phyloP scores from a whole-genome alignment of 2,797 vertebrate species.

The Crypturellus tataupa region DNA sequence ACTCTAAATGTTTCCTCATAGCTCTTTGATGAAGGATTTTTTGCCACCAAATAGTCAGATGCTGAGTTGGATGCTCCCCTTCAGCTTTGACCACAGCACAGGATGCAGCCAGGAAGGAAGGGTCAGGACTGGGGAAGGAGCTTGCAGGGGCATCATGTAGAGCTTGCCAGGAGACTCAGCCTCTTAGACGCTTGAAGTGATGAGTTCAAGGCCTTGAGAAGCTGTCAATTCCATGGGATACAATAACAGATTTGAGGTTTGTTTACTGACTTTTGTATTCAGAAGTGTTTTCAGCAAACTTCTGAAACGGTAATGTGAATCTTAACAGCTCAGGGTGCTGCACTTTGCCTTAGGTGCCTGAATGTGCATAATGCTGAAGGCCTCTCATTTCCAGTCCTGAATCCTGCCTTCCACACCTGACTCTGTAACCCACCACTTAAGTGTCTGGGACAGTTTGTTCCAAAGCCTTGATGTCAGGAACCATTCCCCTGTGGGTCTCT shows the following conservation, averaged over 20 bases:
- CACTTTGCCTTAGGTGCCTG: neutral
- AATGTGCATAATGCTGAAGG: neutral
- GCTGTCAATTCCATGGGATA: neutral
- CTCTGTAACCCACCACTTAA: neutral
- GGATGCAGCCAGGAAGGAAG: neutral
- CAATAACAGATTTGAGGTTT: slow-evolving; percentile 14
- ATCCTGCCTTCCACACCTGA: neutral
- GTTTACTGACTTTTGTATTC: slow-evolving; percentile 26
- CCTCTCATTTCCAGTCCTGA: neutral
- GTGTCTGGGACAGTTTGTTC: neutral
- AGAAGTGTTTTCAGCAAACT: neutral
- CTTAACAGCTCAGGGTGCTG: neutral
- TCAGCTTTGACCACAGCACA: neutral
- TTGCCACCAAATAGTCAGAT: neutral
- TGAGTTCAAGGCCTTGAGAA: neutral
- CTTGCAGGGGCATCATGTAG: rapidly evolving
- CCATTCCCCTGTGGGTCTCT: neutral
- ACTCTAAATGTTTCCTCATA: neutral
- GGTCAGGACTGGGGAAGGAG: neutral
- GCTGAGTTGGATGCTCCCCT: neutral
- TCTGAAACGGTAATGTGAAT: slow-evolving; percentile 19
- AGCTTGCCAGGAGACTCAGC: neutral
- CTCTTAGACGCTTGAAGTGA: neutral
- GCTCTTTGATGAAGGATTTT: neutral
- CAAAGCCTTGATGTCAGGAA: neutral